Evolutionary conservation across 2,113 vertebrate species (phyloP).

Genomic region (Nothoprocta perdicaria): DNA sequence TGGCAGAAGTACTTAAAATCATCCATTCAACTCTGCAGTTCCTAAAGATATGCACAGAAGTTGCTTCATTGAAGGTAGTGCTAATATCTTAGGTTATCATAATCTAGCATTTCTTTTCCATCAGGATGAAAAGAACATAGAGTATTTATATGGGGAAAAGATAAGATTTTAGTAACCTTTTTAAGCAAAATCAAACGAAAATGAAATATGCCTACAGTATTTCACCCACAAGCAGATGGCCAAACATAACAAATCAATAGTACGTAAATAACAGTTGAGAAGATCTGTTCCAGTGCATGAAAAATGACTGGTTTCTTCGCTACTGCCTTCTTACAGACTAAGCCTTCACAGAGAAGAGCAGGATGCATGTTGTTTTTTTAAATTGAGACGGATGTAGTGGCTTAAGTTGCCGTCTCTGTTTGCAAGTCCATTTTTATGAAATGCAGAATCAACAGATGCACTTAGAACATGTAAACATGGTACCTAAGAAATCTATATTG

Average conservation of each 20-base stretch:
- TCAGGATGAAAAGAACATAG: conserved; percentile 6
- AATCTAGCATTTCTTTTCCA: background rate
- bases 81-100: background rate
- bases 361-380: conserved; percentile 37
- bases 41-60: background rate
- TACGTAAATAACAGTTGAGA: conserved; percentile 72
- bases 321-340: conserved; percentile 40
- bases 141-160: background rate
- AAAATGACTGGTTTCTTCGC: conserved; percentile 66
- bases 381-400: conserved; percentile 16
- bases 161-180: conserved; percentile 45
- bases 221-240: conserved; percentile 76
- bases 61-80: background rate
- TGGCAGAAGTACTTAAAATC: background rate
- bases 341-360: conserved; percentile 27
- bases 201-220: conserved; percentile 39
- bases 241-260: conserved; percentile 74
- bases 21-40: background rate
- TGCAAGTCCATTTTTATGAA: conserved; percentile 30
- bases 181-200: conserved; percentile 61
- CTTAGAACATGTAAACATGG: conserved; percentile 26
- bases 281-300: conserved; percentile 50
- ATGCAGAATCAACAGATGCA: conserved; percentile 13
- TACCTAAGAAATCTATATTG: background rate
- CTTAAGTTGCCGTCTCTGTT: conserved; percentile 35